These are phyloP conservation scores for Tethea ocularis DNA, from an alignment of 2,888 invertebrate species.

Conservation along the genomic window DNA sequence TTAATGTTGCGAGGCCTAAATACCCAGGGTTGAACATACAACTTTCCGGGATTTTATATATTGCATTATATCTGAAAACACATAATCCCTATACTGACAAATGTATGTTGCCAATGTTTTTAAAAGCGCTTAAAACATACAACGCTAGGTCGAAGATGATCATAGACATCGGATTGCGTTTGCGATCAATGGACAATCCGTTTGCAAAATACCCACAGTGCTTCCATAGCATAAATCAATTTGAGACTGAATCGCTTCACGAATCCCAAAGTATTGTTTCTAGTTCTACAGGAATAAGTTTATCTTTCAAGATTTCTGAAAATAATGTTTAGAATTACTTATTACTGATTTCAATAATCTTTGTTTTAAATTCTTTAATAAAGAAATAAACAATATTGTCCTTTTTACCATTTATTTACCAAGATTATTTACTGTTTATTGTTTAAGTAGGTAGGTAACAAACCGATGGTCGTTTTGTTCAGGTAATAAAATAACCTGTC, in stretches of 20 bases:
- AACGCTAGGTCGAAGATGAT: conserved; percentile 66
- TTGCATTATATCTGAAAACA: conserved; percentile 84
- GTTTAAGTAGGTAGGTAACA: too few species aligned
- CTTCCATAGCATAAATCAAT: conserved; percentile 29
- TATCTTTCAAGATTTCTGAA: conserved; percentile 10
- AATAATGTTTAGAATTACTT: not conserved
- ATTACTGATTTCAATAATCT: conserved; percentile 13
- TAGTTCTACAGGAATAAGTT: conserved; percentile 22
- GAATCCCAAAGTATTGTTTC: conserved; percentile 37
- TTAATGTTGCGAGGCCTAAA: conserved; percentile 82
- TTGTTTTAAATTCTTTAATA: conserved; percentile 11
- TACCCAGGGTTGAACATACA: conserved; percentile 82
- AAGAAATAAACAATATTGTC: not conserved
- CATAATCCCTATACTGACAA: conserved; percentile 64
- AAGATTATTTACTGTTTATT: too few species aligned
- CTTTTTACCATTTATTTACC: not conserved
- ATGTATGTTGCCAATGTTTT: conserved; percentile 55
- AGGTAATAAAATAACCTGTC: not conserved
- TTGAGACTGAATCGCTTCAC: conserved; percentile 32
- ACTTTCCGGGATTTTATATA: conserved; percentile 79
- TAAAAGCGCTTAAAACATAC: conserved; percentile 59
- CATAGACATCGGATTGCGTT: conserved; percentile 61
- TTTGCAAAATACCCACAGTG: conserved; percentile 74
- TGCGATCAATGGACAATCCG: conserved; percentile 83
- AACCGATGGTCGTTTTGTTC: not conserved